Evolutionary conservation across 2,797 vertebrate genomes (phyloP), one percentile per base, ranked within the genome.

Genomic region (Hirundo rustica): DNA sequence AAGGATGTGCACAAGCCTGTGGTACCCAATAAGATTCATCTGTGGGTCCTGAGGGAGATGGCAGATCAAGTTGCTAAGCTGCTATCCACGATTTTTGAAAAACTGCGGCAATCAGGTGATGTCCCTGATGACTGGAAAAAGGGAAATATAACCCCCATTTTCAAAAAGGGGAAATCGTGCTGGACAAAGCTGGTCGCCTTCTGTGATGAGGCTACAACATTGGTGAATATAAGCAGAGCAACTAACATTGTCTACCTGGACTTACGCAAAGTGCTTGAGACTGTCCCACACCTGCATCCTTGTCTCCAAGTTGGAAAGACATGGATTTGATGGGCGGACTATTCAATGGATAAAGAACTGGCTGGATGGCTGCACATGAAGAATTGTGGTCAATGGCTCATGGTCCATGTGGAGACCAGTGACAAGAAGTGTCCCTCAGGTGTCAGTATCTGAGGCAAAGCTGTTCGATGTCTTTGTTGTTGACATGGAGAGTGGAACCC

Each of bases 371-470:
- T 60, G 45, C 20, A 19, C 30, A 42, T 20, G 12, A 30, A 50
- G 16, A 19, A 15, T 20, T 60, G 30, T 34, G 45, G 19, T 29
- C 20, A 42, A 50, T 0, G 1, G 16, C 20, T 68, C 45, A 30
- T 16, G 42, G 30, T 58, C 30, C 36, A 12, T 0, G 1, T 34
- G 54, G 16, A 60, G 13, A 34, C 36, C 36, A 42, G 17, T 38
- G 45, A 20, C 0, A 0, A 42, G 36, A 16, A 4, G 7, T 30
- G 26, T 60, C 45, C 30, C 45, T 42, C 30, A 12, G 16, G 16
- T 7, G 34, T 48, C 2, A 3, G 36, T 50, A 23, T 12, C 30
- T 40, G 54, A n/a, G 25, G 36, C 54, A 29, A 16, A 42, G 32
- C 25, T 68, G 7, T 34, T 68, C 1, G 1, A 29, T 10, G 23